phyloP scores from a whole-genome alignment of 2,888 invertebrate genomes.

The Coremacera marginata region DNA sequence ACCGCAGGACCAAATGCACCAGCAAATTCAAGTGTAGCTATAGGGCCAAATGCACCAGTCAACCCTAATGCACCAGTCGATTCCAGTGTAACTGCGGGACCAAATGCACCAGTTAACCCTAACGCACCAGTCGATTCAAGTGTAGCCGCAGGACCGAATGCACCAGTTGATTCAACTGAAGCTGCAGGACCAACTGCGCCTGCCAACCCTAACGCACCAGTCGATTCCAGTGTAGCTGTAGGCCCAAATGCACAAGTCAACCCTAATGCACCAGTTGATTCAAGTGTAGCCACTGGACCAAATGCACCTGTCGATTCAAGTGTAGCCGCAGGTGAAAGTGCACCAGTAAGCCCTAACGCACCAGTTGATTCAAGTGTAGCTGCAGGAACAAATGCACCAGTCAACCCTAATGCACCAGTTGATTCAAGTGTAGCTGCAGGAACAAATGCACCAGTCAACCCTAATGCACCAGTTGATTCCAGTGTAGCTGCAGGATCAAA shows the following conservation, averaged over 20 bases:
- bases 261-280: slow-evolving; percentile 38
- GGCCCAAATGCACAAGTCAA: slow-evolving; percentile 22
- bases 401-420: slow-evolving; percentile 30
- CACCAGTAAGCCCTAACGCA: slow-evolving; percentile 21
- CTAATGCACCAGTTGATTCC: slow-evolving; percentile 39
- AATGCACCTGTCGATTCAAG: slow-evolving; percentile 34
- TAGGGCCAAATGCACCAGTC: slow-evolving; percentile 41
- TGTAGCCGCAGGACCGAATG: slow-evolving; percentile 10
- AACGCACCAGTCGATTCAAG: slow-evolving; percentile 35
- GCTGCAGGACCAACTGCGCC: slow-evolving; percentile 39
- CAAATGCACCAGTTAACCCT: slow-evolving; percentile 27
- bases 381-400: slow-evolving; percentile 31
- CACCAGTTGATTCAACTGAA: slow-evolving; percentile 14
- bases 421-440: slow-evolving; percentile 10
- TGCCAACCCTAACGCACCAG: slow-evolving; percentile 25
- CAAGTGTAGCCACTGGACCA: slow-evolving; percentile 28
- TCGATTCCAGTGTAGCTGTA: slow-evolving; percentile 31
- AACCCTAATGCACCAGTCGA: slow-evolving; percentile 38
- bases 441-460: slow-evolving; percentile 21
- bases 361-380: slow-evolving; percentile 32
- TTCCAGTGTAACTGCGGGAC: slow-evolving; percentile 23
- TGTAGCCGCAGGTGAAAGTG: slow-evolving; percentile 31
- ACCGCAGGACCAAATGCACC: slow-evolving; percentile 38
- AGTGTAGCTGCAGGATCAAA: slow-evolving; percentile 36
- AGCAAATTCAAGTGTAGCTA: slow-evolving; percentile 38